Base-by-base conservation (phyloP, 2,113 vertebrate genomes). In the Chascanopsetta lugubris region DNA sequence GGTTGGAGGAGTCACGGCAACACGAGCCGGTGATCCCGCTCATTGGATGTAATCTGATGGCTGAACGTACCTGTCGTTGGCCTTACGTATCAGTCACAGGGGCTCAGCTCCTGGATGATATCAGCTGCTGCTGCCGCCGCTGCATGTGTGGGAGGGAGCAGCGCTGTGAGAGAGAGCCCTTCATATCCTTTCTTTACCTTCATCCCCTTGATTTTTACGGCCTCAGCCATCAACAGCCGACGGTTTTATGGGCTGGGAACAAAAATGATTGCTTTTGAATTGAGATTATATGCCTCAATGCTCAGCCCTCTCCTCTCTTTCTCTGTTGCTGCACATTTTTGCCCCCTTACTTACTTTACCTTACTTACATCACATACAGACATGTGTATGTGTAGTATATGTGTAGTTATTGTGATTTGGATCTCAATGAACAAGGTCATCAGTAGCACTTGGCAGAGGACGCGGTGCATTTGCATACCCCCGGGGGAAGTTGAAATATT, bases 201-300 rank as follows among this genome's bases (percentile, higher is more conserved):
- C 74, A 75, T 20, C 82, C 53, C 10, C 49, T 22, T 69, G 69
- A 80, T 72, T 84, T 87, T 83, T 80, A 80, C 83, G 61, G 75
- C 74, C 68, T 42, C 27, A 55, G 66, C 79, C 80, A 80, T 85
- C 85, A 78, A 78, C 57, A 59, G 56, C 42, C 65, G 77, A 78
- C 62, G 45, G 79, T 72, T 90, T 90, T 87, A 88, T 85, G 82
- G 82, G 77, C 77, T 83, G 85, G 83, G 72, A 87, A 85, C 72
- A 87, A 88, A 90, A 90, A 86, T 80, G 66, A 88, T 88, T 77
- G 82, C 81, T 82, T 86, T 87, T 77, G 73, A 88, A 82, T 87
- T 86, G 61, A 83, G 73, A 88, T 79, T 63, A 86, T 72, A 75
- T 77, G 79, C 72, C 46, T 72, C 58, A 61, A 24, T 29, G 61